A percentile compares a stretch with the other conserved stretches of the same genome.
Evolutionary conservation across 2,113 vertebrate genomes (phyloP).

Genomic region (Percopsis transmontana): DNA sequence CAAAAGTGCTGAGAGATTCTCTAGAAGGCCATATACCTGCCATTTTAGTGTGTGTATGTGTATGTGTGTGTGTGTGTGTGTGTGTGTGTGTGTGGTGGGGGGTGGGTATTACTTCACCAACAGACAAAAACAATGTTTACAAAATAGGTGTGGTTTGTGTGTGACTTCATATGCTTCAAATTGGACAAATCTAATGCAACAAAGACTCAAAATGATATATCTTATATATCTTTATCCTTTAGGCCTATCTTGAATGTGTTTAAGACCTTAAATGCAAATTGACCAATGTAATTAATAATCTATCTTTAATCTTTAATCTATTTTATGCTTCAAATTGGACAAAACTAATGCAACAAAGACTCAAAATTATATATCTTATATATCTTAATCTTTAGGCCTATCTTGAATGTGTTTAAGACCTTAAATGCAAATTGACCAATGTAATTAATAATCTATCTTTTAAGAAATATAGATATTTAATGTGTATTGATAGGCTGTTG

Average conservation of each 20-base stretch:
- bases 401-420: constrained; percentile 23
- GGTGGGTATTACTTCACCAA: neutral
- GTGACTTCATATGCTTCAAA: neutral
- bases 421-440: constrained; percentile 34
- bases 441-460: constrained; percentile 18
- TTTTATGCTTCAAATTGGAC: too few species aligned
- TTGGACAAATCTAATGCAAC: too few species aligned
- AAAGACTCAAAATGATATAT: too few species aligned
- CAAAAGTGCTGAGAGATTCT: constrained; percentile 33
- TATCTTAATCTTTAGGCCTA: constrained; percentile 8
- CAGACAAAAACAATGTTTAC: constrained; percentile 2
- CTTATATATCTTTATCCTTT: constrained; percentile 10
- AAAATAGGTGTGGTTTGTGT: neutral
- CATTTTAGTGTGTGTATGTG: constrained; percentile 15
- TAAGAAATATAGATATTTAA: constrained; percentile 33
- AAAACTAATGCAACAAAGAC: too few species aligned
- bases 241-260: constrained; percentile 12
- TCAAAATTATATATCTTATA: neutral
- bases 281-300: constrained; percentile 21
- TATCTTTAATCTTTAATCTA: too few species aligned
- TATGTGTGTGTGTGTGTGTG: too few species aligned
- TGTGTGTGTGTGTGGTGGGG: too few species aligned
- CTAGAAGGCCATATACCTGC: constrained; percentile 10
- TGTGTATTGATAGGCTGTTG: constrained; percentile 65
- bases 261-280: constrained; percentile 32